Percentiles rank a stretch among this genome's conserved stretches.
Conservation (phyloP, 2,888 invertebrate species). For the Euclidia mi region DNA sequence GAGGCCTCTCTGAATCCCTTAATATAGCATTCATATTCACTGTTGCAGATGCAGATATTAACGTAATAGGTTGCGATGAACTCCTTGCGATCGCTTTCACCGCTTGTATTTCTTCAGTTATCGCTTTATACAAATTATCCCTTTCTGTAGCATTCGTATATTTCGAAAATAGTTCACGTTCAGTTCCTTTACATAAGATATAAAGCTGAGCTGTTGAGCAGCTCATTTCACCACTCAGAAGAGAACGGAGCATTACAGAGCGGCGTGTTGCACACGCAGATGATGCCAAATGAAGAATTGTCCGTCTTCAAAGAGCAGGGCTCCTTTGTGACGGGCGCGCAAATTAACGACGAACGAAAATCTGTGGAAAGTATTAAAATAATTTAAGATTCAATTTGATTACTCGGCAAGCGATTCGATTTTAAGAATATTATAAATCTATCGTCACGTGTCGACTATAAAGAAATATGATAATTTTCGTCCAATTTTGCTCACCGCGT, state of each 20-base stretch:
- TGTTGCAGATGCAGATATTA: constrained; percentile 40
- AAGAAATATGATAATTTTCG: constrained; percentile 55
- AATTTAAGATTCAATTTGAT: constrained; percentile 37
- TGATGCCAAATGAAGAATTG: constrained; percentile 67
- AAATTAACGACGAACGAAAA: constrained; percentile 72
- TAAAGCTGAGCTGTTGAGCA: constrained; percentile 75
- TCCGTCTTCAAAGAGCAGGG: constrained; percentile 70
- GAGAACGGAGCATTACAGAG: constrained; percentile 80
- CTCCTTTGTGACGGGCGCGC: constrained; percentile 60
- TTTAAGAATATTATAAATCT: constrained; percentile 32
- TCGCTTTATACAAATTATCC: constrained; percentile 63
- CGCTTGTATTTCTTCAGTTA: constrained; percentile 57
- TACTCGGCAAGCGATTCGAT: constrained; percentile 34
- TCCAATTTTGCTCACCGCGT: constrained; percentile 42
- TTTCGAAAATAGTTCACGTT: constrained; percentile 41
- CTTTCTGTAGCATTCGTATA: constrained; percentile 67
- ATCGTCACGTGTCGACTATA: constrained; percentile 31
- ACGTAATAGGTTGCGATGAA: constrained; percentile 48
- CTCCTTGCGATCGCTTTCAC: constrained; percentile 37
- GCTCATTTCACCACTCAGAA: constrained; percentile 64
- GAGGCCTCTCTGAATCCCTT: constrained; percentile 60
- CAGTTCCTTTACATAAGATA: constrained; percentile 64
- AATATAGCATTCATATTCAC: constrained; percentile 43
- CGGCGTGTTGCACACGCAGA: constrained; percentile 72
- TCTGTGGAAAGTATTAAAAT: constrained; percentile 64